These are phyloP conservation scores for Rhodeus uyekii DNA, from an alignment of 2,797 vertebrate species.

Conservation along the genomic window DNA sequence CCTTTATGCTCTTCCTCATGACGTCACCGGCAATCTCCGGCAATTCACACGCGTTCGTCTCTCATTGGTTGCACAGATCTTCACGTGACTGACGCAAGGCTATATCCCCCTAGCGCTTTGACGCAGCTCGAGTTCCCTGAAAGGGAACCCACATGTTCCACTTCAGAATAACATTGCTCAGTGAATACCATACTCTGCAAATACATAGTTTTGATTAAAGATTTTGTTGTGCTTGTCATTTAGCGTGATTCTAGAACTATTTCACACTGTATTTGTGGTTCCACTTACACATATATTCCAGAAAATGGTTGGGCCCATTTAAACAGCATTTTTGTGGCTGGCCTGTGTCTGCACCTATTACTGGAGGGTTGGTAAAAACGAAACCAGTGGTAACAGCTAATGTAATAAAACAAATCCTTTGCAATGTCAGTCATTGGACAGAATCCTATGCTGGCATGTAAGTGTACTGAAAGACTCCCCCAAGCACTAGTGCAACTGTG, in stretches of 20 bases:
- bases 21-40: too few relatives aligned
- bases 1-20: too few relatives aligned
- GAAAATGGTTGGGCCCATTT: conserved; percentile 29
- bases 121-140: too few relatives aligned
- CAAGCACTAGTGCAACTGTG: conserved; percentile 35
- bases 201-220: conserved; percentile 6
- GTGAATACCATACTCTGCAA: conserved; percentile 7
- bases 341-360: conserved; percentile 49
- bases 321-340: conserved; percentile 58
- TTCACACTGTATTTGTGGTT: conserved; percentile 55
- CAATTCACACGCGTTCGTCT: too few relatives aligned
- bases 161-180: background rate
- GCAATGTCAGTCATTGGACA: conserved; percentile 33
- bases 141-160: background rate
- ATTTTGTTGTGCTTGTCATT: conserved; percentile 35
- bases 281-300: conserved; percentile 52
- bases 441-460: conserved; percentile 34
- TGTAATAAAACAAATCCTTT: conserved; percentile 38
- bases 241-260: conserved; percentile 65
- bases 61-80: too few relatives aligned
- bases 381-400: conserved; percentile 44
- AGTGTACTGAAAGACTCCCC: conserved; percentile 3
- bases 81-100: too few relatives aligned
- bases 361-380: conserved; percentile 52
- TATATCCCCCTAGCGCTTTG: too few relatives aligned